Evolutionary conservation across 2,113 vertebrate genomes (phyloP).

Genomic region (Stigmatopora argus): DNA sequence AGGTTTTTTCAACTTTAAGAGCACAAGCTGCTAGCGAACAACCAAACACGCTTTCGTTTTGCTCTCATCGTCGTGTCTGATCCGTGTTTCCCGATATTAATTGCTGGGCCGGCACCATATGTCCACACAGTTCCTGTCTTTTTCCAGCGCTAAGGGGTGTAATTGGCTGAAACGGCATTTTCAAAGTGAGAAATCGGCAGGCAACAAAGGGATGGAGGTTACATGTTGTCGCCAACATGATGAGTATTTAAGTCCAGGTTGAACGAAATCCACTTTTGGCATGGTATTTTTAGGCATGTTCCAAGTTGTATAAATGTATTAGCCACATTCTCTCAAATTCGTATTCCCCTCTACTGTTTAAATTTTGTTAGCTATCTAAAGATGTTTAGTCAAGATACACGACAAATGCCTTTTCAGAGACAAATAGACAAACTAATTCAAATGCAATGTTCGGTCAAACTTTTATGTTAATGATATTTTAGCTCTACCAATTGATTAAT

Average conservation of each 20-base stretch:
- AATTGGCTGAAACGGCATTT: conserved; percentile 65
- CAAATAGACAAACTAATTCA: too few species aligned
- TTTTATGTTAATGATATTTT: background rate
- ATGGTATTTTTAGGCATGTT: conserved; percentile 3
- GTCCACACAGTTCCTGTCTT: conserved; percentile 56
- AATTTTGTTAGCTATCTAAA: too few species aligned
- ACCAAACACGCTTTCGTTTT: conserved; percentile 29
- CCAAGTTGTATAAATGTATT: background rate
- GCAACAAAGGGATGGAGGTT: conserved; percentile 18
- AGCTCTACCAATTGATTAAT: background rate
- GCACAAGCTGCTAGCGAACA: conserved; percentile 57
- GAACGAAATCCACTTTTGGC: conserved; percentile 12
- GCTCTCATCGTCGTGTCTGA: conserved; percentile 61
- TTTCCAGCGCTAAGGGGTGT: conserved; percentile 52
- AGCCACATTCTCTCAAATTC: background rate
- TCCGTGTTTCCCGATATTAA: conserved; percentile 67
- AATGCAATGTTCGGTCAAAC: background rate
- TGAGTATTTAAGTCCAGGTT: background rate
- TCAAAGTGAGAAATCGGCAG: conserved; percentile 47
- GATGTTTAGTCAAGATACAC: too few species aligned
- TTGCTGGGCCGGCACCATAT: conserved; percentile 65
- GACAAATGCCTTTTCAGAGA: background rate
- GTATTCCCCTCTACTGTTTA: too few species aligned
- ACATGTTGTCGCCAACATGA: background rate
- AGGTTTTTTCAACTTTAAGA: conserved; percentile 55